Percentiles rank a stretch among this genome's conserved stretches.
Conservation (phyloP, 2,113 vertebrate species). For the Corvus hawaiiensis region DNA sequence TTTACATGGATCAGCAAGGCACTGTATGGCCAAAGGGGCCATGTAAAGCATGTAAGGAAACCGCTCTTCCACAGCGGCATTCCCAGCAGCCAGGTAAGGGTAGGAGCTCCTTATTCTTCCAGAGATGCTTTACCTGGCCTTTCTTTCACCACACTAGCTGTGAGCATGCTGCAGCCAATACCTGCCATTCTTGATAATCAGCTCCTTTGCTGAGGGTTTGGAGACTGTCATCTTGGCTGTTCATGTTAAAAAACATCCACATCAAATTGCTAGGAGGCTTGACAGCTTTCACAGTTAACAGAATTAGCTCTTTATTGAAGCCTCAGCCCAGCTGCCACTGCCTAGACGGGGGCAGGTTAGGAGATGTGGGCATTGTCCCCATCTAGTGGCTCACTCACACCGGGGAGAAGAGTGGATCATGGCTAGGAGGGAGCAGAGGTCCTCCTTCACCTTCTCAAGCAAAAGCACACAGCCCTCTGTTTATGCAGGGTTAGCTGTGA, state of each 20-base stretch:
- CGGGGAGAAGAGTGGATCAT: background rate
- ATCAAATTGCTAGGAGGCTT: background rate
- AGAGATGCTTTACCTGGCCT: background rate
- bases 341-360: background rate
- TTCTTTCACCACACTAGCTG: background rate
- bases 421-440: background rate
- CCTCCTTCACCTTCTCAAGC: background rate
- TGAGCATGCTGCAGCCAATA: background rate
- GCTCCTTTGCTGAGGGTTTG: background rate
- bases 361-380: conserved; percentile 30
- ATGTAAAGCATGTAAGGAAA: background rate
- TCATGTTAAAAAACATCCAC: background rate
- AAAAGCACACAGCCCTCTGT: background rate
- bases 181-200: background rate
- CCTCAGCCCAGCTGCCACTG: background rate
- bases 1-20: background rate
- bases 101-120: background rate
- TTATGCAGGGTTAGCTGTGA: background rate
- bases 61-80: fast-evolving
- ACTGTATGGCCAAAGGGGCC: background rate
- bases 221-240: background rate
- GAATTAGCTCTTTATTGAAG: background rate
- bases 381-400: conserved; percentile 35
- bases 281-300: background rate
- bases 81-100: background rate